Evolutionary conservation across 2,888 invertebrate genomes (phyloP).

Genomic region (Petrophora chlorosata): DNA sequence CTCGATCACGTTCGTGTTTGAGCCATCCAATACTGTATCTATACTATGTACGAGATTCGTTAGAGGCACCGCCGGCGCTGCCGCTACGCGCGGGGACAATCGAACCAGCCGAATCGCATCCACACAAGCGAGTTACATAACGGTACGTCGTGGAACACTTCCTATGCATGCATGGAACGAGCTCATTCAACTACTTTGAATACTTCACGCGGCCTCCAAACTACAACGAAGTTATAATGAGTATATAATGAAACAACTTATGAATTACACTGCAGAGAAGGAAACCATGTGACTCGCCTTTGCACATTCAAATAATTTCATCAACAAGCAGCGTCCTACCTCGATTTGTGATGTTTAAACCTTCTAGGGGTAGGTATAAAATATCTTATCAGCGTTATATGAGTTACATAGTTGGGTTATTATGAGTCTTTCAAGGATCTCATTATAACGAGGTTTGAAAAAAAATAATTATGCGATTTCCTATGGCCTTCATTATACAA

Average conservation of each 20-base stretch:
- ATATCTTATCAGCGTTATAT: constrained; percentile 10
- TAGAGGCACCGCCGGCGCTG: no score
- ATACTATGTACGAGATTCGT: no score
- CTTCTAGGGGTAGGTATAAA: constrained; percentile 12
- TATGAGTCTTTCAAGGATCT: constrained; percentile 5
- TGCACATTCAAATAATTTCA: constrained; percentile 17
- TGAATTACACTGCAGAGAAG: constrained; percentile 10
- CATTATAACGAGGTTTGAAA: constrained; percentile 1
- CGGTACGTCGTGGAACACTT: constrained; percentile 13
- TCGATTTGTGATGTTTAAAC: constrained; percentile 9
- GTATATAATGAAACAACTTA: no score
- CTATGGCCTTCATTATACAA: neutral
- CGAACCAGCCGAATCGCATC: constrained; percentile 6
- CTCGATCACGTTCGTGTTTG: neutral
- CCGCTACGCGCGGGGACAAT: neutral
- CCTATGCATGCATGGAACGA: constrained; percentile 5
- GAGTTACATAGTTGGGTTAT: no score
- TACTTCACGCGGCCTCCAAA: constrained; percentile 17
- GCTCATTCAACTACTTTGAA: constrained; percentile 4
- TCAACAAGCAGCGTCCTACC: constrained; percentile 3
- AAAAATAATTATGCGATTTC: neutral
- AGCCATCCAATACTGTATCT: neutral
- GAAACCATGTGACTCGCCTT: constrained; percentile 14
- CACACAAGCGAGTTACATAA: constrained; percentile 5
- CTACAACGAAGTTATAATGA: constrained; percentile 20